Base-by-base conservation (phyloP, 2,888 invertebrate species). In the Hirtodrosophila trivittata region DNA sequence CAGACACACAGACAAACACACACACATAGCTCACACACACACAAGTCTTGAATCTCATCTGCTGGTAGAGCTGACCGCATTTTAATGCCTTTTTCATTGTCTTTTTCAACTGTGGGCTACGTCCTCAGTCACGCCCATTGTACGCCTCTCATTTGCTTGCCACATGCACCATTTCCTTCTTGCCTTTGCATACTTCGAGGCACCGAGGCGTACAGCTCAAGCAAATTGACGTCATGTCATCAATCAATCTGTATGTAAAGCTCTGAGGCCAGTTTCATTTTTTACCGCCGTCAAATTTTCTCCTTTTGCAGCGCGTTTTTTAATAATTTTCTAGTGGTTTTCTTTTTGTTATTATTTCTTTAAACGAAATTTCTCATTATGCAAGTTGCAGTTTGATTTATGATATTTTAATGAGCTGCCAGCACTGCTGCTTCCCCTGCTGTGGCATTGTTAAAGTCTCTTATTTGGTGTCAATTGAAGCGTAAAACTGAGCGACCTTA, bases 71-170 rank as follows among this genome's bases (percentile, higher is more conserved):
- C 66, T 76, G 86, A 77, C 87, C 86, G 65, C 78, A 75, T 71
- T 87, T 82, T 87, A 87, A 85, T 87, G 81, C 66, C 71, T 77
- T 85, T 81, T 81, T 85, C 86, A 81, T 87, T 85, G 86, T 77
- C 64, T 66, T 66, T 63, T 64, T 75, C 76, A 71, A 62, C 55
- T 45, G 52, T 51, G 56, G 21, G 39, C 12, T 42, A 14, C 6
- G 49, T 32, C 45, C 26, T n/a, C 1, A 4, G 30, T 7, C 64
- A 41, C 32, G 28, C 46, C 33, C 13, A 12, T 3, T 6, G 12
- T 1, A 12, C 30, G 28, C 13, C 26, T 30, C 43, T 41, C 39
- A 28, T 58, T 21, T 28, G 25, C 55, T 52, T 42, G 14, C 37
- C 42, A 43, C 65, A 65, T 75, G 60, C 75, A 75, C 58, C 49